These are phyloP conservation scores for Rotaria macrura DNA, from an alignment of 2,888 invertebrate species.

Conservation along the genomic window DNA sequence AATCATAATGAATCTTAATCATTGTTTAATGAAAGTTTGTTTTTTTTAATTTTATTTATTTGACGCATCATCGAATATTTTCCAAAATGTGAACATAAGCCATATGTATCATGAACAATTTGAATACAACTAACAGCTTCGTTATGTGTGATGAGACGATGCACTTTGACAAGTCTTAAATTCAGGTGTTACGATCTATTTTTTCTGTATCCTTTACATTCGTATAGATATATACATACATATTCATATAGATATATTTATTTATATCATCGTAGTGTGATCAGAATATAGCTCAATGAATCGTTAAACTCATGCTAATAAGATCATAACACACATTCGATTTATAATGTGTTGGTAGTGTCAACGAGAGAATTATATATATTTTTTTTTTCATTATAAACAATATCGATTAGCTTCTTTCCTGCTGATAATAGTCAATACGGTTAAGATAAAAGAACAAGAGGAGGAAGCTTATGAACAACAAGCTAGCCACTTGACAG, in stretches of 20 bases:
- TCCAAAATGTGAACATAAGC: not conserved
- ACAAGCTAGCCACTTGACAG: conserved; percentile 7
- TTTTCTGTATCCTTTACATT: not conserved
- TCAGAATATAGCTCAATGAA: not conserved
- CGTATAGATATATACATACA: not conserved
- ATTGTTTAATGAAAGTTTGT: not conserved
- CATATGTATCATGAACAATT: conserved; percentile 2
- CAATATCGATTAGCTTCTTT: conserved; percentile 12
- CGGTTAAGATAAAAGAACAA: not conserved
- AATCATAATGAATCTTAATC: not conserved
- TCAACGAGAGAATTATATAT: not conserved
- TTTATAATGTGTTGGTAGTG: not conserved
- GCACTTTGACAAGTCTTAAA: conserved; percentile 4
- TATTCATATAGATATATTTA: not conserved
- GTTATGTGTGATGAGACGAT: not conserved
- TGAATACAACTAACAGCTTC: not conserved
- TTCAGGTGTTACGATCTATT: not conserved
- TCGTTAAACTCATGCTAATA: not conserved
- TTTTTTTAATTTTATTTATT: not conserved
- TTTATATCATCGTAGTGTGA: not conserved
- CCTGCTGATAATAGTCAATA: conserved; percentile 3
- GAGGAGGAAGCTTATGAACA: conserved; percentile 1
- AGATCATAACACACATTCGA: conserved; percentile 1
- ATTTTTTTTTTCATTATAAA: not conserved
- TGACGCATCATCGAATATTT: not conserved